Base-by-base conservation (phyloP, 2,888 invertebrate genomes). In the Pilophorus perplexus region DNA sequence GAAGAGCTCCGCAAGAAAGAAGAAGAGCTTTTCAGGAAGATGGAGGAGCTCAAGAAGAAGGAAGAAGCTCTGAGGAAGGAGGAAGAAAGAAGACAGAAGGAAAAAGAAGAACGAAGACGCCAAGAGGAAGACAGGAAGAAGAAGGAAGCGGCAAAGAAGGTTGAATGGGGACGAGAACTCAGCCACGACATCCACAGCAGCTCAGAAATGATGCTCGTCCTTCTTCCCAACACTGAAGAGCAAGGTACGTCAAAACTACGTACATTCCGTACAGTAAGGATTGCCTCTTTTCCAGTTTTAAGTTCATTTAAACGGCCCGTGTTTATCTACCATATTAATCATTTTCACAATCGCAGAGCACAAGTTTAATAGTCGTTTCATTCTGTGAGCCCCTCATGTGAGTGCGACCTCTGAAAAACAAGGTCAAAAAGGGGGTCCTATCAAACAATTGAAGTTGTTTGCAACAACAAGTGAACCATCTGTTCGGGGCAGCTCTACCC, bases 161-260 rank as follows among this genome's bases (percentile, higher is more conserved):
- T 50, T 14, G 38, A 52, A 28, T 68, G 68, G 68, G 68, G 66
- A 16, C 42, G 62, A 48, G 68, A 68, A 38, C 57, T 66, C 3
- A 68, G 68, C 57, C 69, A 71, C 54, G 70, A 66, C 10, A 69
- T 68, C 40, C 73, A 70, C 65, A 86, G 84, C 40, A 89, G 89
- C 77, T 87, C 86, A 59, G 91, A 91, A 77, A 88, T 90, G 74
- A 89, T 91, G 87, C 79, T 90, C 70, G 87, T 90, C 57, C 80
- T 91, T 50, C 67, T 75, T 22, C 75, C 75, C 1, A 69, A 74
- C 33, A 72, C 66, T 20, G 65, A 68, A 23, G 66, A 52, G 2
- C 46, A 64, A 48, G 50, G 64, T 64, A 52, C 25, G 23, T 5
- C n/a, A n/a, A 18, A n/a, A 46, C 14, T 33, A n/a, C n/a, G n/a